phyloP scores from a whole-genome alignment of 2,797 vertebrate species.

The Dendrocincla fuliginosa region DNA sequence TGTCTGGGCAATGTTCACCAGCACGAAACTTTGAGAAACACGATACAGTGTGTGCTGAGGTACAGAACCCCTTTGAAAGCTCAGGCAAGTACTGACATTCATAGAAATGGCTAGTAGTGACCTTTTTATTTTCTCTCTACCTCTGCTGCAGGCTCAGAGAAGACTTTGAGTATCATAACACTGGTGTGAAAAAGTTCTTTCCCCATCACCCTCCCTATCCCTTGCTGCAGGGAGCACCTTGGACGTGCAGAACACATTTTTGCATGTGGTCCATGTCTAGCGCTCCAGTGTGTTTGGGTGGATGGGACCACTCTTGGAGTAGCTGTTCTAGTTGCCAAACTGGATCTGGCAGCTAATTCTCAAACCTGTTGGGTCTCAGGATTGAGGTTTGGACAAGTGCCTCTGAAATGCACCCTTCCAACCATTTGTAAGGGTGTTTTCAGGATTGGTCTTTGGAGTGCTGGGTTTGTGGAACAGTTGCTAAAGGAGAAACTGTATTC shows the following conservation, averaged over 20 bases:
- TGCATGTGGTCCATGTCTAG: neutral
- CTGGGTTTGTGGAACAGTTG: neutral
- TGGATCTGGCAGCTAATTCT: neutral
- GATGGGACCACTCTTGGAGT: neutral
- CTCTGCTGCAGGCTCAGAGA: neutral
- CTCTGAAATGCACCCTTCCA: neutral
- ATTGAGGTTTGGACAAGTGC: neutral
- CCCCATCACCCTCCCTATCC: neutral
- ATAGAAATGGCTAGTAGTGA: neutral
- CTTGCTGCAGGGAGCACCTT: neutral
- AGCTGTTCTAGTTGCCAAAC: neutral
- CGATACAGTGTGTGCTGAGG: neutral
- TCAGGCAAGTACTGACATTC: neutral
- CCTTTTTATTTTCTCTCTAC: neutral
- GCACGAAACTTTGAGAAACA: neutral
- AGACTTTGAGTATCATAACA: neutral
- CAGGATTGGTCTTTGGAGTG: accelerated
- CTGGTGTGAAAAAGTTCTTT: neutral
- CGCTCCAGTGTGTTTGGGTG: accelerated
- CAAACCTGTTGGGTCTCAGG: neutral
- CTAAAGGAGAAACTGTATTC: neutral
- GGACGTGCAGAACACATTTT: neutral
- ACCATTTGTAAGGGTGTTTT: neutral
- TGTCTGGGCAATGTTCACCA: slow-evolving; percentile 9
- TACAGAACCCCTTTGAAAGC: neutral